phyloP scores from a whole-genome alignment of 2,888 invertebrate genomes.

The Scelioninae gen. 1 region DNA sequence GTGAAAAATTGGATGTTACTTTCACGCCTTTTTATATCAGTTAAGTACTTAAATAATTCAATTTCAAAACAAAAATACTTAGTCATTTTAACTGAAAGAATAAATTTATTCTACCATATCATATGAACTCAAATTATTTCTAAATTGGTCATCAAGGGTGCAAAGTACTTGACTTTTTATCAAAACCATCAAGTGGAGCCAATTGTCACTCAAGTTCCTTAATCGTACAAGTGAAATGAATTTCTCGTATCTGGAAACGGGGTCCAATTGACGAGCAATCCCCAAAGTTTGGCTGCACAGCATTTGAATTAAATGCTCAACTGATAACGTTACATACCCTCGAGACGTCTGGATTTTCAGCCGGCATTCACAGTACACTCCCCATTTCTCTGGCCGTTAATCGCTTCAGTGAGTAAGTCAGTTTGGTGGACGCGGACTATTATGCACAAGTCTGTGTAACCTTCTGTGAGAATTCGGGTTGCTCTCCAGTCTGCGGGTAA shows the following conservation, averaged over 20 bases:
- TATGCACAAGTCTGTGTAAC: constrained; percentile 59
- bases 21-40: too few relatives aligned
- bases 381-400: constrained; percentile 60
- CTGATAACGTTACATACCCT: constrained; percentile 63
- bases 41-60: too few relatives aligned
- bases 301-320: constrained; percentile 61
- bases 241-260: constrained; percentile 48
- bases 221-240: constrained; percentile 51
- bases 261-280: constrained; percentile 59
- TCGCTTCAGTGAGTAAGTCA: constrained; percentile 62
- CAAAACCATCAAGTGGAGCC: constrained; percentile 7
- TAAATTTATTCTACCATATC: too few relatives aligned
- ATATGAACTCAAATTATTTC: too few relatives aligned
- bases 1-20: too few relatives aligned
- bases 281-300: constrained; percentile 49
- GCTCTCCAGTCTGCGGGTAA: constrained; percentile 51
- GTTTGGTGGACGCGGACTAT: constrained; percentile 64
- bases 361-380: constrained; percentile 44
- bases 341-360: constrained; percentile 54
- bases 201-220: constrained; percentile 18
- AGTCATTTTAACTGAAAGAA: too few relatives aligned
- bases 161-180: not conserved
- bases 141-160: not conserved
- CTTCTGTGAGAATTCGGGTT: constrained; percentile 40
- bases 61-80: too few relatives aligned